A percentile compares a stretch with the other conserved stretches of the same genome.
These are phyloP conservation scores for Lagocephalus sceleratus DNA, from an alignment of 2,797 vertebrate species.

Conservation along the genomic window DNA sequence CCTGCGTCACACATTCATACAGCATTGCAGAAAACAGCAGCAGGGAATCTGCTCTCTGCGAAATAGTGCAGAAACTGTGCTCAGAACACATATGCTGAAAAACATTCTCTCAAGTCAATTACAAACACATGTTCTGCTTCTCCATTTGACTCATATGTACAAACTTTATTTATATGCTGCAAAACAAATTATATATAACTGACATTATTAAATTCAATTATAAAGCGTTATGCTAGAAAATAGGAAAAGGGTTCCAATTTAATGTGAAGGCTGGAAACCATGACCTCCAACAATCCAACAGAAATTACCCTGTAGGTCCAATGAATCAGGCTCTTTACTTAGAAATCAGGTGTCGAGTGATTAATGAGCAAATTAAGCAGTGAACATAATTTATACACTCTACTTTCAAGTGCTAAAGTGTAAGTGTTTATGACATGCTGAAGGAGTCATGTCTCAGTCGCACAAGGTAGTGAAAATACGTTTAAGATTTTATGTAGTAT, in stretches of 20 bases:
- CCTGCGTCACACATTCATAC: conserved; percentile 95
- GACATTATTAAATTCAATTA: conserved; percentile 35
- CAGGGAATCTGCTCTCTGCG: conserved; percentile 84
- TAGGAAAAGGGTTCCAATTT: conserved; percentile 31
- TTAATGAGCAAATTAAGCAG: conserved; percentile 21
- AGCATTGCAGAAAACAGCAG: conserved; percentile 92
- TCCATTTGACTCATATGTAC: too few relatives aligned
- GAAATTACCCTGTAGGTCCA: conserved; percentile 18
- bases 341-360: conserved; percentile 34
- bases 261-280: conserved; percentile 3
- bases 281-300: conserved; percentile 11
- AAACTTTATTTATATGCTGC: too few relatives aligned
- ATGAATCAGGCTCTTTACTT: conserved; percentile 20
- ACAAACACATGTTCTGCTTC: too few relatives aligned
- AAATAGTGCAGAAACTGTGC: conserved; percentile 2
- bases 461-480: too few relatives aligned
- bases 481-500: too few relatives aligned
- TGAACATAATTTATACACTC: conserved; percentile 8
- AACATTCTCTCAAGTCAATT: neutral
- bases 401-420: conserved; percentile 9
- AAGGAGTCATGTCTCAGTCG: neutral
- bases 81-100: neutral
- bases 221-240: conserved; percentile 15
- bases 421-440: neutral
- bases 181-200: neutral